Conservation (phyloP, 2,113 vertebrate species). For the Spermophilus dauricus region DNA sequence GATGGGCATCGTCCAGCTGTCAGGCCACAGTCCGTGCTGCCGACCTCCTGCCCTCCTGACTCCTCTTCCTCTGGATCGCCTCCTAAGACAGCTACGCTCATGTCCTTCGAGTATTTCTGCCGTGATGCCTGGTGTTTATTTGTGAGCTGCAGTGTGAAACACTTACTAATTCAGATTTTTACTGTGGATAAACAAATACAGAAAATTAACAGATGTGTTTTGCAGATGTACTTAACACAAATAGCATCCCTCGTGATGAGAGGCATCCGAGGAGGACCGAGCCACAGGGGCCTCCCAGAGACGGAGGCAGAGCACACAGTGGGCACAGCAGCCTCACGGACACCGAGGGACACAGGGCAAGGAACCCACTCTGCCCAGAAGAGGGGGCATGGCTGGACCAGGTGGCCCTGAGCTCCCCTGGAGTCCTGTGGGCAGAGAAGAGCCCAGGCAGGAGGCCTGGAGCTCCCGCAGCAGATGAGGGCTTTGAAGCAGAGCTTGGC, state of each 20-base stretch:
- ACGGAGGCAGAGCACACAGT: fast-evolving
- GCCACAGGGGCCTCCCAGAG: fast-evolving
- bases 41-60: neutral
- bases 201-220: constrained; percentile 77
- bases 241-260: neutral
- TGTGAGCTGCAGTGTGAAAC: constrained; percentile 78
- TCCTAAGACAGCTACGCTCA: neutral
- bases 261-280: fast-evolving
- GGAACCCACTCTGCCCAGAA: fast-evolving
- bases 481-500: fast-evolving
- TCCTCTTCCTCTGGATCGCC: too few species aligned
- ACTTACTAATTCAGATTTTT: constrained; percentile 81
- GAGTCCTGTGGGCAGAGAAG: too few species aligned
- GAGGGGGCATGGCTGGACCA: fast-evolving
- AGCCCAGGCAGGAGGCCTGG: neutral
- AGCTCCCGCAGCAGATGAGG: fast-evolving
- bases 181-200: constrained; percentile 80
- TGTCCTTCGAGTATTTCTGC: constrained; percentile 55
- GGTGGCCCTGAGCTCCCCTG: fast-evolving
- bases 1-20: too few species aligned
- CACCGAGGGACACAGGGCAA: too few species aligned
- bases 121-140: constrained; percentile 70
- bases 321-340: fast-evolving
- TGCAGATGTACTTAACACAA: constrained; percentile 71
- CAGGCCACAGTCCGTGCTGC: too few species aligned